phyloP scores from a whole-genome alignment of 1,140 invertebrate species.

The Aphaenogaster ashmeadi region DNA sequence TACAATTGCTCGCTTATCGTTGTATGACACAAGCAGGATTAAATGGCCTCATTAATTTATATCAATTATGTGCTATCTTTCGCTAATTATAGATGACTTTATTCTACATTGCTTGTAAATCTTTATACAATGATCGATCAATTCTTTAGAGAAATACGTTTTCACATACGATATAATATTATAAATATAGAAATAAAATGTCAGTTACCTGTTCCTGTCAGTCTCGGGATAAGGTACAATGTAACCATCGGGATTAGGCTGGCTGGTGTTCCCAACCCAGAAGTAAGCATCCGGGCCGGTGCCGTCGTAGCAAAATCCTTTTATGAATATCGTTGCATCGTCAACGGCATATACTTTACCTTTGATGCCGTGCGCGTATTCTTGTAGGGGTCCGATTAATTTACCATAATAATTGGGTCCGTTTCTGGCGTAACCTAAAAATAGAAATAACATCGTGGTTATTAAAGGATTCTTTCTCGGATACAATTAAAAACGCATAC shows the following conservation, averaged over 20 bases:
- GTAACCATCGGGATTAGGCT: slow-evolving; percentile 93
- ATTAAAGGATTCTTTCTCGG: background rate
- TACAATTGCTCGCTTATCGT: background rate
- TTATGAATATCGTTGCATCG: slow-evolving; percentile 95
- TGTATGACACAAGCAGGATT: background rate
- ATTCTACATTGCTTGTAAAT: background rate
- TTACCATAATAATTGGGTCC: slow-evolving; percentile 92
- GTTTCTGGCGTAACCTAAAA: slow-evolving; percentile 84
- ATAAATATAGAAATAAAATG: background rate
- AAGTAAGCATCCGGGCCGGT: slow-evolving; percentile 95
- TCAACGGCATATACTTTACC: slow-evolving; percentile 95
- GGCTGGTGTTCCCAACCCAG: slow-evolving; percentile 93
- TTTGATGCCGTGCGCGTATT: slow-evolving; percentile 92
- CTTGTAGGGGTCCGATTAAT: slow-evolving; percentile 90
- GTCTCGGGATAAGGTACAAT: slow-evolving; percentile 95
- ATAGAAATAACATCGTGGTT: slow-evolving; percentile 42
- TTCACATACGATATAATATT: background rate
- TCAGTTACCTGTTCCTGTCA: slow-evolving; percentile 90
- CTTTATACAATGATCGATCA: background rate
- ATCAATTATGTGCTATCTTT: background rate
- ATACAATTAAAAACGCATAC: background rate
- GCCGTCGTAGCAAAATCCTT: slow-evolving; percentile 95
- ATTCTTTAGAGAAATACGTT: background rate
- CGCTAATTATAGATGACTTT: background rate
- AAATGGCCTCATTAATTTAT: background rate